A percentile compares a stretch with the other conserved stretches of the same genome.
Conservation (phyloP, 2,113 vertebrate genomes). For the Scomber colias region DNA sequence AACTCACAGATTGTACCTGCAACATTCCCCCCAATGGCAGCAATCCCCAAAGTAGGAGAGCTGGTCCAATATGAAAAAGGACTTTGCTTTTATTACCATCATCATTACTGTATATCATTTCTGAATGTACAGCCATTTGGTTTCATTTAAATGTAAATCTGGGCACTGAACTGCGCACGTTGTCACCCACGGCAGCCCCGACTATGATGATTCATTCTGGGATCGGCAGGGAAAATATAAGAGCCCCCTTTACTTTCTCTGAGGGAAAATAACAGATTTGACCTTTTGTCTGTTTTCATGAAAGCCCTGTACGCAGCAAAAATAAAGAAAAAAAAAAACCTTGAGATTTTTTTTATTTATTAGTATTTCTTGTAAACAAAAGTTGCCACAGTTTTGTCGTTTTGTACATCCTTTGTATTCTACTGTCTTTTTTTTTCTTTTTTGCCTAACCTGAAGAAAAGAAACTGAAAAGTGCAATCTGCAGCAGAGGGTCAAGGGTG, state of each 20-base stretch:
- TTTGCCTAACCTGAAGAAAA: slow-evolving; percentile 5
- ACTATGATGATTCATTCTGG: slow-evolving; percentile 80
- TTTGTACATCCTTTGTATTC: slow-evolving; percentile 1
- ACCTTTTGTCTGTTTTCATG: slow-evolving; percentile 73
- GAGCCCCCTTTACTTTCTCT: slow-evolving; percentile 69
- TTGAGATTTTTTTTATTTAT: slow-evolving; percentile 30
- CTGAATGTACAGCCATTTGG: slow-evolving; percentile 82
- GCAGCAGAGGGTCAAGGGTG: slow-evolving; percentile 27
- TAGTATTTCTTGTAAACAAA: slow-evolving; percentile 9
- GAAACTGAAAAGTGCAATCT: slow-evolving; percentile 26
- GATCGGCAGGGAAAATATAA: slow-evolving; percentile 65
- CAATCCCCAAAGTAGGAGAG: slow-evolving; percentile 57
- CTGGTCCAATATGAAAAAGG: slow-evolving; percentile 62
- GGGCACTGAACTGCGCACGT: slow-evolving; percentile 71
- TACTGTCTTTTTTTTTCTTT: not conserved
- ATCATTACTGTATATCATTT: slow-evolving; percentile 84
- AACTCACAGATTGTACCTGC: slow-evolving; percentile 66
- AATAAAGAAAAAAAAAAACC: slow-evolving; percentile 27
- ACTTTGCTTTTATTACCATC: slow-evolving; percentile 80
- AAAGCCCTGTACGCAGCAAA: slow-evolving; percentile 49
- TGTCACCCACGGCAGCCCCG: slow-evolving; percentile 68
- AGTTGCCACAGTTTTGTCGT: slow-evolving; percentile 20
- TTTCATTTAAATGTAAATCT: slow-evolving; percentile 90
- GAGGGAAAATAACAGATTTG: slow-evolving; percentile 76
- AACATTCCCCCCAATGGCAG: slow-evolving; percentile 65